A percentile compares a stretch with the other conserved stretches of the same genome.
Evolutionary conservation across 2,888 invertebrate species (phyloP).

Genomic region (Neria commutata): DNA sequence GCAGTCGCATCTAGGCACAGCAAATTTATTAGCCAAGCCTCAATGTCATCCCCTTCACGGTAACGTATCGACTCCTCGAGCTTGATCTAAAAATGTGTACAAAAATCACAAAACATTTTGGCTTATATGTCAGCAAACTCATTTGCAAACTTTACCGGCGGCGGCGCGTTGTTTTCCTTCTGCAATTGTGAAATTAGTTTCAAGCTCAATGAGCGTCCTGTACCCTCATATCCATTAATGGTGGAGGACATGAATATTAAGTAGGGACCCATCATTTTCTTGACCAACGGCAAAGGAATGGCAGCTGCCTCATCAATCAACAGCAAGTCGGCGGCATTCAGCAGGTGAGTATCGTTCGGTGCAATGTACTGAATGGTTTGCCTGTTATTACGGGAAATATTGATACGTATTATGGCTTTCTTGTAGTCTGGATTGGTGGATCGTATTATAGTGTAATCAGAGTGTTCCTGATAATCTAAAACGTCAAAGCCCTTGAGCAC

Average conservation of each 20-base stretch:
- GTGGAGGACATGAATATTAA: conserved; percentile 96
- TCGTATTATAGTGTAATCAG: conserved; percentile 92
- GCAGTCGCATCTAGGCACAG: conserved; percentile 88
- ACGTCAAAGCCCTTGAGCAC: conserved; percentile 94
- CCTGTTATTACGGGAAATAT: conserved; percentile 86
- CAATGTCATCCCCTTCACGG: conserved; percentile 82
- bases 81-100: conserved; percentile 67
- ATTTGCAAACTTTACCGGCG: conserved; percentile 52
- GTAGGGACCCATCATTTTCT: conserved; percentile 87
- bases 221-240: conserved; percentile 97
- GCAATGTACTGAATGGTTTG: conserved; percentile 98
- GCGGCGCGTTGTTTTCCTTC: conserved; percentile 67
- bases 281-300: conserved; percentile 92
- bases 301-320: conserved; percentile 99
- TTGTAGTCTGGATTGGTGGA: conserved; percentile 96
- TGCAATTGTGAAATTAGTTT: conserved; percentile 91
- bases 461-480: conserved; percentile 92
- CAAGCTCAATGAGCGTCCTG: conserved; percentile 92
- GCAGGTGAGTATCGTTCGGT: conserved; percentile 85
- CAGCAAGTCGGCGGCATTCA: conserved; percentile 92
- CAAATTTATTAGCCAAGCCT: conserved; percentile 88
- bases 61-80: conserved; percentile 96
- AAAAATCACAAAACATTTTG: conserved; percentile 1
- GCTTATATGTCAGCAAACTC: background rate
- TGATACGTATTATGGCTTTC: conserved; percentile 92